Percentiles rank a stretch among this genome's conserved stretches.
Conservation (phyloP, 53 echinoderm and acorn worm genomes). For the Zoroaster sp. region DNA sequence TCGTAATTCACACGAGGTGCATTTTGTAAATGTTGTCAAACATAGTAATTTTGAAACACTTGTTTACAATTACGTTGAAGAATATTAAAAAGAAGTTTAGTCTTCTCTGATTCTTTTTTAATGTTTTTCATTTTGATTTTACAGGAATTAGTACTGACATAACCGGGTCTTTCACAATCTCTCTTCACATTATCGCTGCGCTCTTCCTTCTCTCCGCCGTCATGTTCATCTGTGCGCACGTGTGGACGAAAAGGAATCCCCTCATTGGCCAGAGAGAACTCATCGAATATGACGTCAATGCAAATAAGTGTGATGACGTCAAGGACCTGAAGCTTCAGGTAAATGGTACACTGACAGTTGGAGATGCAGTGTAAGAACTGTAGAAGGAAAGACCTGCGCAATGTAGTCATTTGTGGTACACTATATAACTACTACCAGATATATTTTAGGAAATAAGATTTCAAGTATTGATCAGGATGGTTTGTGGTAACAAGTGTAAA, state of each 20-base stretch:
- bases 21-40: no score
- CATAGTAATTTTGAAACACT: no score
- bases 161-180: conserved; percentile 22
- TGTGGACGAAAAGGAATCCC: conserved; percentile 31
- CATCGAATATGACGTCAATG: background rate
- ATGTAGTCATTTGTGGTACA: no score
- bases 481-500: no score
- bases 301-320: background rate
- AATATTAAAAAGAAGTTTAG: no score
- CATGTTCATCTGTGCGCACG: conserved; percentile 21
- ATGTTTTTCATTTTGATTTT: no score
- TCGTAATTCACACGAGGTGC: no score
- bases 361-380: background rate
- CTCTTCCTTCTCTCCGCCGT: conserved; percentile 28
- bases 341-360: background rate
- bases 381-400: no score
- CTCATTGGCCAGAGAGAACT: background rate
- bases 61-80: no score
- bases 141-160: conserved; percentile 48
- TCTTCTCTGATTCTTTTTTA: background rate
- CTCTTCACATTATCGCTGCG: conserved; percentile 33
- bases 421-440: no score
- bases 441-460: no score
- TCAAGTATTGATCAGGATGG: no score
- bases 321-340: background rate